Evolutionary conservation across 2,888 invertebrate species (phyloP).

Genomic region (Disparrhopalites patrizii): DNA sequence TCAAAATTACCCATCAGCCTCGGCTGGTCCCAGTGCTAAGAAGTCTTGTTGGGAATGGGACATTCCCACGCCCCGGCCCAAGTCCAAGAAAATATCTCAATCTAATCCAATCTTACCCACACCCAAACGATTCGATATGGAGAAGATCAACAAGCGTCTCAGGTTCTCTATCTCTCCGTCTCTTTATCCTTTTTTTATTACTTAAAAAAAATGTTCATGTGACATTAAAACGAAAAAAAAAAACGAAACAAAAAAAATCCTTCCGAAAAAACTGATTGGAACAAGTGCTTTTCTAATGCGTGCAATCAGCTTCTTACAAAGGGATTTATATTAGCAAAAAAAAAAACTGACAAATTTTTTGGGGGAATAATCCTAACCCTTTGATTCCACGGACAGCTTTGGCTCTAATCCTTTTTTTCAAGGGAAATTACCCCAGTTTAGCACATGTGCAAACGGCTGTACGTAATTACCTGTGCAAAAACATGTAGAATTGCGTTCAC

Average conservation of each 20-base stretch:
- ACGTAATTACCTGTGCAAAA: too few relatives aligned
- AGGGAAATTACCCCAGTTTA: too few relatives aligned
- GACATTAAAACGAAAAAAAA: neutral
- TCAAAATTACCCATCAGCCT: slow-evolving; percentile 67
- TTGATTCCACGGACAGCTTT: too few relatives aligned
- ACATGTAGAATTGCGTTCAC: too few relatives aligned
- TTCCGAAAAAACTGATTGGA: too few relatives aligned
- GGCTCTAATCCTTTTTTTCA: too few relatives aligned
- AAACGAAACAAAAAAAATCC: neutral
- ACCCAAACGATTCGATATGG: slow-evolving; percentile 38
- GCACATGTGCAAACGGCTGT: too few relatives aligned
- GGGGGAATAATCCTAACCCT: too few relatives aligned
- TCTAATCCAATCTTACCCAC: slow-evolving; percentile 39
- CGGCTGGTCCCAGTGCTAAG: slow-evolving; percentile 78
- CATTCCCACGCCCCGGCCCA: slow-evolving; percentile 40
- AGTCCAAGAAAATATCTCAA: slow-evolving; percentile 38
- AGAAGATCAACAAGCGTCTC: slow-evolving; percentile 40
- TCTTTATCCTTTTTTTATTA: neutral
- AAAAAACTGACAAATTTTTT: too few relatives aligned
- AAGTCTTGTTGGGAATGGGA: slow-evolving; percentile 45
- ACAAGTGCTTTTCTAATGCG: too few relatives aligned
- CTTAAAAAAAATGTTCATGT: neutral
- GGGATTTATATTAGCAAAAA: too few relatives aligned
- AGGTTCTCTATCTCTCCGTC: slow-evolving; percentile 29
- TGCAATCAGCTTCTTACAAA: too few relatives aligned